Conservation (phyloP, 1,140 invertebrate species). For the Saxidomus purpurata region DNA sequence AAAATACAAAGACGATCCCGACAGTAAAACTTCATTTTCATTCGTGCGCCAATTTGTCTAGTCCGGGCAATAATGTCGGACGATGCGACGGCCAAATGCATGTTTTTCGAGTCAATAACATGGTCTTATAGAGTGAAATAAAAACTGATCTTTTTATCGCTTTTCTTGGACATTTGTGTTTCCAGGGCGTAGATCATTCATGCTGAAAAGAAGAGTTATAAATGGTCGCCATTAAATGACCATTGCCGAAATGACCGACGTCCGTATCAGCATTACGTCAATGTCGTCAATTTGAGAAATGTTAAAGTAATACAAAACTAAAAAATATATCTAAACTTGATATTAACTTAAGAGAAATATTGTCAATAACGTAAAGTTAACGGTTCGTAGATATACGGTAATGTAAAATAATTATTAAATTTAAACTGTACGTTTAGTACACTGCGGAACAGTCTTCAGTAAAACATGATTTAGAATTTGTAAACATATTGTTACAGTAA, state of each 20-base stretch:
- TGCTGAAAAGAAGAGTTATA: conserved; percentile 6
- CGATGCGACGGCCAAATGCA: conserved; percentile 4
- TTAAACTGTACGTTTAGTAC: too few relatives aligned
- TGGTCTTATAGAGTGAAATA: conserved; percentile 47
- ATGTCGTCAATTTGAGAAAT: too few relatives aligned
- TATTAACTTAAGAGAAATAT: too few relatives aligned
- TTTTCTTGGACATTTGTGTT: conserved; percentile 34
- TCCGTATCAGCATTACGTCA: too few relatives aligned
- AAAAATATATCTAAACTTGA: too few relatives aligned
- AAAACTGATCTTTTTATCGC: conserved; percentile 6
- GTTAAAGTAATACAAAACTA: too few relatives aligned
- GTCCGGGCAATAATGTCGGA: conserved; percentile 27
- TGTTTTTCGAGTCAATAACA: conserved; percentile 57
- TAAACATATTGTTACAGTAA: too few relatives aligned
- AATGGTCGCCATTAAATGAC: background rate
- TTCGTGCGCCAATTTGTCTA: conserved; percentile 54
- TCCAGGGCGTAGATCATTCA: conserved; percentile 1
- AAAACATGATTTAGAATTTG: too few relatives aligned
- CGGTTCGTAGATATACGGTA: too few relatives aligned
- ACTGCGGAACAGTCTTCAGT: too few relatives aligned
- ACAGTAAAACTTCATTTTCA: conserved; percentile 34
- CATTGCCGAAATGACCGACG: background rate
- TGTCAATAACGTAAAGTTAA: too few relatives aligned
- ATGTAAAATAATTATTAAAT: too few relatives aligned
- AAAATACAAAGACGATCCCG: conserved; percentile 15